A percentile compares a stretch with the other conserved stretches of the same genome.
phyloP scores from a whole-genome alignment of 35 echinoderm and acorn worm genomes.

The Ptychodera flava region DNA sequence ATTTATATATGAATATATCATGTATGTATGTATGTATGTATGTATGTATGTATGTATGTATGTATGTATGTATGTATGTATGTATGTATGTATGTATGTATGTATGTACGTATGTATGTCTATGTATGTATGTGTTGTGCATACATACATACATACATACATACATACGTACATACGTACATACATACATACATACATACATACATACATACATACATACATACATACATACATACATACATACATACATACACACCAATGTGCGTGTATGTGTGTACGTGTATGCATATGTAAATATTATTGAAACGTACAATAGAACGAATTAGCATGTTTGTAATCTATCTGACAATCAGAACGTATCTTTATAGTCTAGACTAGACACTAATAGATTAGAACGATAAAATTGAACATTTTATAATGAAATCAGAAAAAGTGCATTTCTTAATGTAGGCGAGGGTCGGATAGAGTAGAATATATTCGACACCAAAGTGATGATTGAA shows the following conservation, averaged over 20 bases:
- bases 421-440: too few species aligned
- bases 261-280: background rate
- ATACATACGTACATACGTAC: background rate
- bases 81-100: background rate
- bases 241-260: background rate
- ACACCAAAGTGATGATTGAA: too few species aligned
- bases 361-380: too few species aligned
- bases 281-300: background rate
- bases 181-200: conserved; percentile 2
- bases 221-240: conserved; percentile 2
- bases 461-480: too few species aligned
- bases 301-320: background rate
- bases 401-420: too few species aligned
- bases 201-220: conserved; percentile 2
- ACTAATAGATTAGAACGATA: too few species aligned
- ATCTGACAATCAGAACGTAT: too few species aligned
- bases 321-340: too few species aligned
- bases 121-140: too few species aligned
- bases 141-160: conserved; percentile 1
- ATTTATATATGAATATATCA: too few species aligned
- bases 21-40: background rate
- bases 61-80: background rate
- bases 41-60: background rate
- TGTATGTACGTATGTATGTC: background rate
- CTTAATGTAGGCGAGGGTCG: too few species aligned